A percentile compares a stretch with the other conserved stretches of the same genome.
These are phyloP conservation scores for Leptopilina drosophilae DNA, from an alignment of 2,888 invertebrate species.

Conservation along the genomic window DNA sequence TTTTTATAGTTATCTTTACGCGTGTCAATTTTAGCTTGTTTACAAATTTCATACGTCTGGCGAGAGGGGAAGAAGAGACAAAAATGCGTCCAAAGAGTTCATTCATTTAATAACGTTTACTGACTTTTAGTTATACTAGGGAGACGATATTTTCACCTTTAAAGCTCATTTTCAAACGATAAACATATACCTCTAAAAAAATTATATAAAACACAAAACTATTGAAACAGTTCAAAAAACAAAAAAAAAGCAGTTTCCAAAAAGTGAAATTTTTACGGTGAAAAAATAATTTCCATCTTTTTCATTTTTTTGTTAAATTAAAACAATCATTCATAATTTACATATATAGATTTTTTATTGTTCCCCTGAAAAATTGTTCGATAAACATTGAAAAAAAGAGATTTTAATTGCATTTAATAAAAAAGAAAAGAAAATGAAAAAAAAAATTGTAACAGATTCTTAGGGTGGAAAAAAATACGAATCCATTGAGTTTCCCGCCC, in stretches of 20 bases:
- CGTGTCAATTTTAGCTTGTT: slow-evolving; percentile 26
- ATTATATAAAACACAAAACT: too few species aligned
- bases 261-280: too few species aligned
- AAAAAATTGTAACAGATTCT: slow-evolving; percentile 5
- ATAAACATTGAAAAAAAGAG: too few species aligned
- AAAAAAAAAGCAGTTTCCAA: too few species aligned
- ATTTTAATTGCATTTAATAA: too few species aligned
- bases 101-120: slow-evolving; percentile 17
- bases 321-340: too few species aligned
- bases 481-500: neutral
- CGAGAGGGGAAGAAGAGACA: neutral
- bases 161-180: slow-evolving; percentile 2
- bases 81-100: neutral
- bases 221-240: too few species aligned
- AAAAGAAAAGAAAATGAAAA: neutral
- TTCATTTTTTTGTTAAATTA: too few species aligned
- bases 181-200: neutral
- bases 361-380: too few species aligned
- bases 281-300: too few species aligned
- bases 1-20: neutral
- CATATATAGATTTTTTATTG: too few species aligned
- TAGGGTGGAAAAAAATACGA: neutral
- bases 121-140: slow-evolving; percentile 1
- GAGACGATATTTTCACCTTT: neutral
- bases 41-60: neutral